Evolutionary conservation across 1,140 invertebrate genomes (phyloP).

Genomic region (Drosophila rhopaloa): DNA sequence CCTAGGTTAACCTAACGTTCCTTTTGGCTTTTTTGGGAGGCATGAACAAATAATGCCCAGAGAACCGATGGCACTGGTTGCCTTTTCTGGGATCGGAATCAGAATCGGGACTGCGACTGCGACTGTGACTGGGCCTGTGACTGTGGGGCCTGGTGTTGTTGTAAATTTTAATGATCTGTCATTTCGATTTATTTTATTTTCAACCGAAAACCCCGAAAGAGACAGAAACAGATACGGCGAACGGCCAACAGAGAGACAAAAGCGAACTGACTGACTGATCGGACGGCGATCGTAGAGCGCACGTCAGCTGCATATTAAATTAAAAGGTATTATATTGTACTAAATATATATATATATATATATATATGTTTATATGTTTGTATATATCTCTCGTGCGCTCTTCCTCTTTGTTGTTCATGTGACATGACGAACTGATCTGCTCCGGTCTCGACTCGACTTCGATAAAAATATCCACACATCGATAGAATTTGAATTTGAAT

Average conservation of each 20-base stretch:
- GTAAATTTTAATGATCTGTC: constrained; percentile 84
- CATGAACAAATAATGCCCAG: constrained; percentile 64
- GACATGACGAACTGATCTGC: constrained; percentile 35
- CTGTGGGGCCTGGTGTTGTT: constrained; percentile 54
- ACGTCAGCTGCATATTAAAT: constrained; percentile 84
- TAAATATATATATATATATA: constrained; percentile 62
- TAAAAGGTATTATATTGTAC: constrained; percentile 83
- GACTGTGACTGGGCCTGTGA: neutral
- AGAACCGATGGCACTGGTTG: constrained; percentile 40
- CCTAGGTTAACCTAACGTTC: no score
- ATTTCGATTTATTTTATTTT: constrained; percentile 84
- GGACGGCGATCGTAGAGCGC: constrained; percentile 38
- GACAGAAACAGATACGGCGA: constrained; percentile 28
- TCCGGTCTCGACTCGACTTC: constrained; percentile 41
- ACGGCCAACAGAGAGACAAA: constrained; percentile 47
- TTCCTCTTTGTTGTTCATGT: constrained; percentile 13
- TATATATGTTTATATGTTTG: neutral
- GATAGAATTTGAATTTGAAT: constrained; percentile 77
- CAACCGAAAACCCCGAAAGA: constrained; percentile 61
- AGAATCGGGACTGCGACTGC: constrained; percentile 10
- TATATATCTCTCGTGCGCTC: constrained; percentile 1
- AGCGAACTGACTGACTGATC: constrained; percentile 44
- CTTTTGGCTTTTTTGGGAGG: constrained; percentile 3
- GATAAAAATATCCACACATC: constrained; percentile 80
- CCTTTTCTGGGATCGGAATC: constrained; percentile 33